A percentile compares a stretch with the other conserved stretches of the same genome.
phyloP scores from a whole-genome alignment of 2,888 invertebrate genomes.

The Apodemia hepburni region DNA sequence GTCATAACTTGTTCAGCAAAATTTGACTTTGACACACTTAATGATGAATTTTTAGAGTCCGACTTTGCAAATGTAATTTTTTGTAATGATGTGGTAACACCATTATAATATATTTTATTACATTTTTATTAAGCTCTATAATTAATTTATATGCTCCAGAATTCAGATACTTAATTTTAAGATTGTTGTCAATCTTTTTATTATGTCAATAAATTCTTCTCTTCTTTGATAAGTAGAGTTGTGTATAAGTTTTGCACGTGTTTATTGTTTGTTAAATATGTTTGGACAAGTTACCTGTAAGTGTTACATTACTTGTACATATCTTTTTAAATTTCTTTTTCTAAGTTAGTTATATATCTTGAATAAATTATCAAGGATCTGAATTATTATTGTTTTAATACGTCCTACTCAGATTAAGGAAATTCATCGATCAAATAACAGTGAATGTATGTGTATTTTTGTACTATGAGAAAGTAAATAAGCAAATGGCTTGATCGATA shows the following conservation, averaged over 20 bases:
- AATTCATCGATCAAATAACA: too few relatives aligned
- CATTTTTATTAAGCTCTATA: not conserved
- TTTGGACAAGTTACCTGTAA: slow-evolving; percentile 47
- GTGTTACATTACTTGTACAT: slow-evolving; percentile 71
- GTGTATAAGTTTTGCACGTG: slow-evolving; percentile 18
- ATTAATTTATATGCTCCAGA: not conserved
- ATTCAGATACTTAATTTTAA: too few relatives aligned
- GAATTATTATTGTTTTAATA: slow-evolving; percentile 25
- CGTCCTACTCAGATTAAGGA: too few relatives aligned
- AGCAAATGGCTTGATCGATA: too few relatives aligned
- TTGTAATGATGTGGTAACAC: slow-evolving; percentile 1
- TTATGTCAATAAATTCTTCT: not conserved
- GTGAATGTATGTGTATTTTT: too few relatives aligned
- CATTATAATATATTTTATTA: not conserved
- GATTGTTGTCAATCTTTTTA: not conserved
- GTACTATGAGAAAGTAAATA: too few relatives aligned
- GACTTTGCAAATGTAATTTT: not conserved
- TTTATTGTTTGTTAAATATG: slow-evolving; percentile 42
- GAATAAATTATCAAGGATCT: slow-evolving; percentile 54
- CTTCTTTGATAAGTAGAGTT: not conserved
- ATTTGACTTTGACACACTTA: not conserved
- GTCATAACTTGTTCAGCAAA: too few relatives aligned
- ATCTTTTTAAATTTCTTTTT: slow-evolving; percentile 68
- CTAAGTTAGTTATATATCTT: slow-evolving; percentile 76
- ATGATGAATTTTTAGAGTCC: not conserved